Evolutionary conservation across 1,140 invertebrate species (phyloP).

Genomic region (Hesperophylax magnus): DNA sequence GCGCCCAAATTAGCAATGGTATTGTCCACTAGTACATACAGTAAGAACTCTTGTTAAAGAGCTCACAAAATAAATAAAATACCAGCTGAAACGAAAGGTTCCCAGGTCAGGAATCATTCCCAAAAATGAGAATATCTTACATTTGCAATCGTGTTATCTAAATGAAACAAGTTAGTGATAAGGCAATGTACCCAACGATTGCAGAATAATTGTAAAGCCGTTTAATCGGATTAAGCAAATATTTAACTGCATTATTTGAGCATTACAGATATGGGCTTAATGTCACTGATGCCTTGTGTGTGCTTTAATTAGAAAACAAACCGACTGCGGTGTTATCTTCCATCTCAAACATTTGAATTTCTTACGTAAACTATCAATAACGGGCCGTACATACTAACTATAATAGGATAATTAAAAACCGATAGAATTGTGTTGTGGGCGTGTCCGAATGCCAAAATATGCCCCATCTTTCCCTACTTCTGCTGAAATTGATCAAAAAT

Average conservation of each 20-base stretch:
- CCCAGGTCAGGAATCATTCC: too few species aligned
- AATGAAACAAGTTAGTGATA: conserved; percentile 4
- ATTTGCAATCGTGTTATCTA: background rate
- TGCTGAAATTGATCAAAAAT: too few species aligned
- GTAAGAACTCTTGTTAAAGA: too few species aligned
- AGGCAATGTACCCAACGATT: conserved; percentile 25
- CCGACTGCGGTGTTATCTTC: background rate
- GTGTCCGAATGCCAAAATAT: too few species aligned
- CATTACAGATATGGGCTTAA: conserved; percentile 11
- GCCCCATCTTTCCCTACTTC: too few species aligned
- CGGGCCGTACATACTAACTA: background rate
- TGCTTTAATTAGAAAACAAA: conserved; percentile 35
- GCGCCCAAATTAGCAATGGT: too few species aligned
- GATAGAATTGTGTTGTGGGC: too few species aligned
- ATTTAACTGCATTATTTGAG: conserved; percentile 39
- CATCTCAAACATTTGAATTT: conserved; percentile 27
- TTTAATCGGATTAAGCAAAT: conserved; percentile 28
- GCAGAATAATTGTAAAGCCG: conserved; percentile 12
- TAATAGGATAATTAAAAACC: too few species aligned
- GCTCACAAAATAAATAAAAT: too few species aligned
- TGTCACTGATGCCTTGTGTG: conserved; percentile 21
- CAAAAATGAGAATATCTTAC: background rate
- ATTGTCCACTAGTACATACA: too few species aligned
- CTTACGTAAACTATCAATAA: conserved; percentile 15
- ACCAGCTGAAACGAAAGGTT: too few species aligned